These are phyloP conservation scores for Cotesia typhae DNA, from an alignment of 1,140 invertebrate genomes.

Conservation along the genomic window DNA sequence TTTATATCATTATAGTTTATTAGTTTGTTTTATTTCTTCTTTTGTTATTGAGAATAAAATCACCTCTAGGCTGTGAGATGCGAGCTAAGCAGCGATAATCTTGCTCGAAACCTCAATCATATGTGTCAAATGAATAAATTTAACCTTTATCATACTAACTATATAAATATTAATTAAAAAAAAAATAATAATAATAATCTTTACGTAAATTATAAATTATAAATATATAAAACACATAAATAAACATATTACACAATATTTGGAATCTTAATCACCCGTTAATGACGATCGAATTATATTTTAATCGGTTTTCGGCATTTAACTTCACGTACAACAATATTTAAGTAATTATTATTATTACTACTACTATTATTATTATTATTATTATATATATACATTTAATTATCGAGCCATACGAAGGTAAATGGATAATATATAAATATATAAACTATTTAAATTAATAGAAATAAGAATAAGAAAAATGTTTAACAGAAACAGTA, in stretches of 20 bases:
- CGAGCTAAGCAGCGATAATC: constrained; percentile 59
- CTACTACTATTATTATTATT: background rate
- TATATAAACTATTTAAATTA: constrained; percentile 26
- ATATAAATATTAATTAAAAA: constrained; percentile 37
- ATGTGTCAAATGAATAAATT: constrained; percentile 57
- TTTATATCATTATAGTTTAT: background rate
- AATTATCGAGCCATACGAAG: background rate
- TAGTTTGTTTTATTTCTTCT: constrained; percentile 26
- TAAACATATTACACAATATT: constrained; percentile 26
- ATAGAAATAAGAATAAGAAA: constrained; percentile 24
- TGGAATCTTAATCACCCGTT: constrained; percentile 4
- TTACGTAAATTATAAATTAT: background rate
- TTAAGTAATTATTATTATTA: background rate
- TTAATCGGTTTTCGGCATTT: constrained; percentile 20
- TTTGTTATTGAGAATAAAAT: constrained; percentile 47
- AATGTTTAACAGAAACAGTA: constrained; percentile 34
- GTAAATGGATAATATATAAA: constrained; percentile 34
- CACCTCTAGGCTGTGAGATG: constrained; percentile 63
- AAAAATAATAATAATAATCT: constrained; percentile 10
- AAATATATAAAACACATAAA: constrained; percentile 21
- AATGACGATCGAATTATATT: constrained; percentile 29
- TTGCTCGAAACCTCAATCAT: constrained; percentile 63
- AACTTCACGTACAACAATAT: constrained; percentile 33
- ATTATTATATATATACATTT: too few species aligned
- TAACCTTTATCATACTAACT: constrained; percentile 53